A percentile compares a stretch with the other conserved stretches of the same genome.
phyloP scores from a whole-genome alignment of 2,888 invertebrate species.

The Drosophila meridiana region DNA sequence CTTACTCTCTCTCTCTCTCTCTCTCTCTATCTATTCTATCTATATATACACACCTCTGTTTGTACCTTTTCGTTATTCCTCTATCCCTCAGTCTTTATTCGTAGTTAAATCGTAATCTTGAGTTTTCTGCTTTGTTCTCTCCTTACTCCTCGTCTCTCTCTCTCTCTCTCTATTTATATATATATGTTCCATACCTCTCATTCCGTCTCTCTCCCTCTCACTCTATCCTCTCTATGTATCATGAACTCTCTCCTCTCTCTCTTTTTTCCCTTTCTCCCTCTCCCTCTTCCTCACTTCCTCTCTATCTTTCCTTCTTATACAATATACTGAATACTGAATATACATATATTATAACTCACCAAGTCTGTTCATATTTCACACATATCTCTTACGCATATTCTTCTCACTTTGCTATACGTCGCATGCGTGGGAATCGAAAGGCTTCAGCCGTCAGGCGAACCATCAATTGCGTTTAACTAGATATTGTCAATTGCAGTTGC shows the following conservation, averaged over 20 bases:
- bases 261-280: not conserved
- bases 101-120: too few relatives aligned
- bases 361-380: not conserved
- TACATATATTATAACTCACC: not conserved
- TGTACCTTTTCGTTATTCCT: not conserved
- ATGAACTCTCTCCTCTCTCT: not conserved
- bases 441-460: not conserved
- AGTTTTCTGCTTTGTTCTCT: not conserved
- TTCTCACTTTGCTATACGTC: not conserved
- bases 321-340: too few relatives aligned
- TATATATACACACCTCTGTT: not conserved
- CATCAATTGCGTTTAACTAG: not conserved
- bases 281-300: not conserved
- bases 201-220: not conserved
- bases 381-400: not conserved
- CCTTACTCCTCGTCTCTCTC: not conserved
- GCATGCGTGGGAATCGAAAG: slow-evolving; percentile 2
- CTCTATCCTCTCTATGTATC: not conserved
- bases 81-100: not conserved
- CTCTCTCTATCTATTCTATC: not conserved
- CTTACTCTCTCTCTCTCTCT: not conserved
- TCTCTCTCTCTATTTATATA: not conserved
- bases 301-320: not conserved
- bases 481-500: not conserved
- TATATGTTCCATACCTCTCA: too few relatives aligned